These are phyloP conservation scores for Thaleichthys pacificus DNA, from an alignment of 2,797 vertebrate genomes.

Conservation along the genomic window DNA sequence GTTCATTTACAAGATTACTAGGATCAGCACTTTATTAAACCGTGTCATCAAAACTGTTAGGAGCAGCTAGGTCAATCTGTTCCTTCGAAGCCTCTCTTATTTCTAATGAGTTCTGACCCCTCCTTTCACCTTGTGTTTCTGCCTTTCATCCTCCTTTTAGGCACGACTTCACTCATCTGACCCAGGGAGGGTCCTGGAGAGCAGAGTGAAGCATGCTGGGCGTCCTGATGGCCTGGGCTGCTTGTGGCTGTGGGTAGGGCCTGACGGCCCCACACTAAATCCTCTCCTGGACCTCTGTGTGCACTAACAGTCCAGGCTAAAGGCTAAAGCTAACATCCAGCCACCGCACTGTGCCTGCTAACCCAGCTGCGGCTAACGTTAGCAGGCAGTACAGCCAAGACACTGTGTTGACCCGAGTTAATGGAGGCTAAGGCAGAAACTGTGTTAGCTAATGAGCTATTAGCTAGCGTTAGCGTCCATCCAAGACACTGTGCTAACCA, in stretches of 20 bases:
- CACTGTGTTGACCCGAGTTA: constrained; percentile 51
- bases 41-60: too few species aligned
- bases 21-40: too few species aligned
- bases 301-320: constrained; percentile 56
- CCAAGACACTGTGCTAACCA: constrained; percentile 70
- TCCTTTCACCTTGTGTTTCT: background rate
- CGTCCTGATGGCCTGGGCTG: constrained; percentile 40
- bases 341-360: constrained; percentile 52
- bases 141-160: constrained; percentile 53
- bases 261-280: constrained; percentile 51
- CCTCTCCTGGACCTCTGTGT: constrained; percentile 35
- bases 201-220: constrained; percentile 35
- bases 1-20: too few species aligned
- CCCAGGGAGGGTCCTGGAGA: constrained; percentile 41
- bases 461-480: constrained; percentile 31
- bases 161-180: constrained; percentile 72
- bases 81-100: too few species aligned
- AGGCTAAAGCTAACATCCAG: constrained; percentile 59
- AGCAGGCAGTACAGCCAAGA: constrained; percentile 38
- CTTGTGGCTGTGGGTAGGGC: constrained; percentile 22
- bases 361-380: constrained; percentile 40
- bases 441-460: background rate
- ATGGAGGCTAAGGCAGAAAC: constrained; percentile 55
- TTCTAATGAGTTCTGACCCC: too few species aligned
- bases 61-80: too few species aligned